phyloP scores from a whole-genome alignment of 2,797 vertebrate species.

The Emydoidea blandingii region DNA sequence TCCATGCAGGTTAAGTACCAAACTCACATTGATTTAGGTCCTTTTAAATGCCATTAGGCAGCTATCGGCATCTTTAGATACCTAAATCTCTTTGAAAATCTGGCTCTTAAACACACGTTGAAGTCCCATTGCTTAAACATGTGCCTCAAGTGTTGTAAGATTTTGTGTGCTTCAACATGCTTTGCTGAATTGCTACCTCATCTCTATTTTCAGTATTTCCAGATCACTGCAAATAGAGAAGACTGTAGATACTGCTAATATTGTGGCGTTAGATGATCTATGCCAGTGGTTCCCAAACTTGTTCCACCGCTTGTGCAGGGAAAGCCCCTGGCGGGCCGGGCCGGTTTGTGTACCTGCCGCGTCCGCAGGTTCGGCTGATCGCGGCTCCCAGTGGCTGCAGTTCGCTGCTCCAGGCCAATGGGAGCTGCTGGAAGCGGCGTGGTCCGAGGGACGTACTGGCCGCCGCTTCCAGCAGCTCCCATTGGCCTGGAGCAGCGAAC shows the following conservation, averaged over 20 bases:
- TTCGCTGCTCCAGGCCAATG: too few species aligned
- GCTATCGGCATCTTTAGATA: background rate
- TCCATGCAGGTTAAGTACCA: accelerated
- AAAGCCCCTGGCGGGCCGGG: too few species aligned
- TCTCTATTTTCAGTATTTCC: background rate
- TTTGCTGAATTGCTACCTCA: background rate
- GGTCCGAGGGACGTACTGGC: too few species aligned
- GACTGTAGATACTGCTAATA: too few species aligned
- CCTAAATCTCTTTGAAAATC: accelerated
- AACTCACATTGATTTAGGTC: background rate
- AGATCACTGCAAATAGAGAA: background rate
- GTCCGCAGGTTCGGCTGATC: too few species aligned
- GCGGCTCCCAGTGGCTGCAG: too few species aligned
- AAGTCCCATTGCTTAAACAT: background rate
- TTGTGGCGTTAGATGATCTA: background rate
- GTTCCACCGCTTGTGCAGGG: too few species aligned
- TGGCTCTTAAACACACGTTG: background rate
- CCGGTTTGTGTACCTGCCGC: too few species aligned
- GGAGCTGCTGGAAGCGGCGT: too few species aligned
- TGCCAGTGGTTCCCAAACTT: background rate
- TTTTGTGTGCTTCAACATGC: background rate
- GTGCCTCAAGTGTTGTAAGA: background rate
- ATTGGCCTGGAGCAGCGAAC: too few species aligned
- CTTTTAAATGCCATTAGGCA: background rate
- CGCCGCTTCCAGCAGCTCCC: too few species aligned